A percentile compares a stretch with the other conserved stretches of the same genome.
These are phyloP conservation scores for Pseudorhombus dupliciocellatus DNA, from an alignment of 2,113 vertebrate genomes.

Conservation along the genomic window DNA sequence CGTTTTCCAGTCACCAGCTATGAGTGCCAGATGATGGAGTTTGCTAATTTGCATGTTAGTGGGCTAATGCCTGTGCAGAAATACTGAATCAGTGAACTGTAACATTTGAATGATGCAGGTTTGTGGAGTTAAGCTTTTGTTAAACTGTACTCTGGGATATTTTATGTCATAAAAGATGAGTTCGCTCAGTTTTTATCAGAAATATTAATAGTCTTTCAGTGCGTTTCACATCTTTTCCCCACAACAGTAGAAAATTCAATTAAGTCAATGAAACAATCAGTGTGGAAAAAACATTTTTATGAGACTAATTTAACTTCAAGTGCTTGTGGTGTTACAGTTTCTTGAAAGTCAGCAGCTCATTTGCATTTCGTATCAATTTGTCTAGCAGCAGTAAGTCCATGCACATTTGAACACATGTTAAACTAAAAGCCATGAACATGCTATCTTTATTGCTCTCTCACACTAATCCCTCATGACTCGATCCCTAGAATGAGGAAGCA, in stretches of 20 bases:
- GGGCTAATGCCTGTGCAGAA: slow-evolving; percentile 27
- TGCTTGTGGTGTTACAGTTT: background rate
- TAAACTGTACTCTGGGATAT: background rate
- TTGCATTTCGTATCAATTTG: background rate
- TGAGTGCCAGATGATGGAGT: slow-evolving; percentile 11
- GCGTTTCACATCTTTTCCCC: background rate
- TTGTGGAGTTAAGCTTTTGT: background rate
- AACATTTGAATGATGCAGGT: background rate
- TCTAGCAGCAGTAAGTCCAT: background rate
- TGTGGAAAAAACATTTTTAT: background rate
- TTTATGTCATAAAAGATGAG: background rate
- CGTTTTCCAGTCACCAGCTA: background rate
- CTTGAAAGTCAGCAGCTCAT: background rate
- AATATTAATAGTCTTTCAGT: background rate
- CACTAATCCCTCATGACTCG: background rate
- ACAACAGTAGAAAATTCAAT: background rate
- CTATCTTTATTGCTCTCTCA: background rate
- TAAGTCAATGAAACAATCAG: background rate
- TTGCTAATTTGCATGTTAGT: slow-evolving; percentile 44
- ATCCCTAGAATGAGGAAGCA: background rate
- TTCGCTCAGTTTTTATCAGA: background rate
- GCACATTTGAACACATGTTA: background rate
- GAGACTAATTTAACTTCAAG: background rate
- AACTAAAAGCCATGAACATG: background rate
- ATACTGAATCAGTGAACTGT: background rate